Conservation (phyloP, 2,113 vertebrate genomes). For the Oreotragus oreotragus region DNA sequence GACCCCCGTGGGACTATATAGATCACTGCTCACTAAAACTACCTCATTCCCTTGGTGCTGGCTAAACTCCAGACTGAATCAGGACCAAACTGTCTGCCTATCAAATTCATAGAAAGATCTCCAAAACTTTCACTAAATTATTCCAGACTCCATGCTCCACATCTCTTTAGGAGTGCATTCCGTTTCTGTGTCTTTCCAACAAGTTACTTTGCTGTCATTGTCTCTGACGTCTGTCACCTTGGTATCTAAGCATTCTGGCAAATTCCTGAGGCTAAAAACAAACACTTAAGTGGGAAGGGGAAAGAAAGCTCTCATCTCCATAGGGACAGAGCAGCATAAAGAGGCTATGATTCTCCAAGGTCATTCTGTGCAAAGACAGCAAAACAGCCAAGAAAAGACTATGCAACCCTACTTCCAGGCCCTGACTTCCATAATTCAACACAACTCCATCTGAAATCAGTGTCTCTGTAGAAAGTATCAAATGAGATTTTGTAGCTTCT, state of each 20-base stretch:
- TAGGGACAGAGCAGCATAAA: slow-evolving; percentile 59
- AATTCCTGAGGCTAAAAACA: slow-evolving; percentile 66
- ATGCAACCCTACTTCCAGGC: background rate
- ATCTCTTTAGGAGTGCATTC: background rate
- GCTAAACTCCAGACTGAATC: background rate
- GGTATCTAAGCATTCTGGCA: slow-evolving; percentile 62
- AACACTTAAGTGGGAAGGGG: slow-evolving; percentile 56
- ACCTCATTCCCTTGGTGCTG: background rate
- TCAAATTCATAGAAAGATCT: background rate
- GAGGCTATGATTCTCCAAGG: slow-evolving; percentile 58
- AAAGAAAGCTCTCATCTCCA: slow-evolving; percentile 62
- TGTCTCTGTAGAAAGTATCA: background rate
- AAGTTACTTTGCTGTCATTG: slow-evolving; percentile 63
- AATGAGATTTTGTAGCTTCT: background rate
- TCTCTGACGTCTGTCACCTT: slow-evolving; percentile 64
- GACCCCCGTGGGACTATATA: background rate
- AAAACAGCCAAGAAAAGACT: slow-evolving; percentile 31
- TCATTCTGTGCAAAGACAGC: slow-evolving; percentile 27
- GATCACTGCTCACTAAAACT: slow-evolving; percentile 12
- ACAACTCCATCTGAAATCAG: background rate
- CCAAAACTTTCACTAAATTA: background rate
- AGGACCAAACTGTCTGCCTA: background rate
- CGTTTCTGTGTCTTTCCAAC: no score
- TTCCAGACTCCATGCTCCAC: background rate
- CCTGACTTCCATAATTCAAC: background rate